Evolutionary conservation across 2,113 vertebrate genomes (phyloP), one percentile per base, ranked within the genome.

Genomic region (Rhabdornis inornatus): DNA sequence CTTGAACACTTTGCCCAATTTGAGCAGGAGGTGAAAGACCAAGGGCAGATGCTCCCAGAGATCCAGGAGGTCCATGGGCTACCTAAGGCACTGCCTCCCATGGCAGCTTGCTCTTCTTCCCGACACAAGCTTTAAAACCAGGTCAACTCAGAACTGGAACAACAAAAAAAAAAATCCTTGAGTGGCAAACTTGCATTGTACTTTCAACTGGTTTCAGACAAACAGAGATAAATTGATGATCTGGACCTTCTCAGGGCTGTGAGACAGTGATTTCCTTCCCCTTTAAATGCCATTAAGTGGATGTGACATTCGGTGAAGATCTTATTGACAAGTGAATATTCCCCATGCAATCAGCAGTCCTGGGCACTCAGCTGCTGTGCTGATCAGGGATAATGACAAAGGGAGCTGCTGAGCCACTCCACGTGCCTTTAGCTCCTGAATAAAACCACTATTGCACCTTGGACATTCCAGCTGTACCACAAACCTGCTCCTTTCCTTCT

Each of bases 301-400:
- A 83, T 87, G 89, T 77, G 93, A 91, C 81, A 39, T 56, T 76
- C 93, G 65, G 72, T 22, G 57, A 56, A 22, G 87, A 82, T 91
- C 13, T 52, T 50, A 77, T 33, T 79, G 95, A 83, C 84, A 47
- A 3, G 6, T 2, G 50, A 65, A 52, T 65, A 61, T 74, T 95
- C 93, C 87, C 89, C 81, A 75, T 3, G 0, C 69, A 77, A 8
- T 71, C 59, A 28, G 42, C n/a, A 22, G 7, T 12, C 87, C 77
- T 0, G 1, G 39, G 39, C 35, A 1, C 59, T 79, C 56, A 16
- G 63, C 84, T 66, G 78, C 86, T 53, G 14, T 19, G 24, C 44
- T 52, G 17, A 59, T 20, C 72, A 40, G 81, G 21, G 61, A 8
- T 18, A 35, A 44, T 3, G 31, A 39, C 75, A 69, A 56, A 85